Evolutionary conservation across 2,113 vertebrate species (phyloP).

Genomic region (Riparia riparia): DNA sequence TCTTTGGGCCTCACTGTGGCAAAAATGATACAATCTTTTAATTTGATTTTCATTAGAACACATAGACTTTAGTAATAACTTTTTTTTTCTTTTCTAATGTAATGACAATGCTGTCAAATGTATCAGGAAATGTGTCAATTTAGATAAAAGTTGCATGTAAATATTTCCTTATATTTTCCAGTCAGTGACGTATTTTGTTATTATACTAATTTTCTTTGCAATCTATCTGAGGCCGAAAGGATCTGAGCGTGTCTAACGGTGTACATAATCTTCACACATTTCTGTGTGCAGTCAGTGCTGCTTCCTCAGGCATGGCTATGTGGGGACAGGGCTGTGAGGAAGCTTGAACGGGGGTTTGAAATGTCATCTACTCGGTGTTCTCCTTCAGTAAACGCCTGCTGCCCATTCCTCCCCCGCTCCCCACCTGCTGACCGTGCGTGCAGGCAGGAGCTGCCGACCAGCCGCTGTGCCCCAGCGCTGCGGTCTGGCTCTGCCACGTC

Average conservation of each 20-base stretch:
- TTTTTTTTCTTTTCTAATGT: not conserved
- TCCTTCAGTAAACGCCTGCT: not conserved
- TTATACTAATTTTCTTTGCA: not conserved
- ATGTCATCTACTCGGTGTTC: not conserved
- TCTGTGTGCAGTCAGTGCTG: not conserved
- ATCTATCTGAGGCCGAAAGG: not conserved
- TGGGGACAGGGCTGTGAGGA: not conserved
- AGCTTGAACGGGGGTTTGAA: not conserved
- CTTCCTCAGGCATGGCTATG: accelerated
- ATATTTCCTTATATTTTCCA: not conserved
- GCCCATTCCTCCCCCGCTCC: not conserved
- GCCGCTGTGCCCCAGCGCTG: not conserved
- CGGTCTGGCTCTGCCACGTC: accelerated
- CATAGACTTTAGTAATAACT: not conserved
- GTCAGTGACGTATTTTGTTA: not conserved
- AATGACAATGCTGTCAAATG: not conserved
- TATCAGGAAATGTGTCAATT: not conserved
- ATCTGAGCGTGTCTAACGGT: not conserved
- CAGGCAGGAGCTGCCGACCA: not conserved
- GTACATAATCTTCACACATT: not conserved
- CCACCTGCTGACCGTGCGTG: accelerated
- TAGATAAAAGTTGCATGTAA: not conserved
- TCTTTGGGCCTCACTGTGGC: not conserved
- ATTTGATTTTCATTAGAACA: not conserved
- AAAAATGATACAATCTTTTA: not conserved